These are phyloP conservation scores for Diplazon laetatorius DNA, from an alignment of 2,888 invertebrate species.

Conservation along the genomic window DNA sequence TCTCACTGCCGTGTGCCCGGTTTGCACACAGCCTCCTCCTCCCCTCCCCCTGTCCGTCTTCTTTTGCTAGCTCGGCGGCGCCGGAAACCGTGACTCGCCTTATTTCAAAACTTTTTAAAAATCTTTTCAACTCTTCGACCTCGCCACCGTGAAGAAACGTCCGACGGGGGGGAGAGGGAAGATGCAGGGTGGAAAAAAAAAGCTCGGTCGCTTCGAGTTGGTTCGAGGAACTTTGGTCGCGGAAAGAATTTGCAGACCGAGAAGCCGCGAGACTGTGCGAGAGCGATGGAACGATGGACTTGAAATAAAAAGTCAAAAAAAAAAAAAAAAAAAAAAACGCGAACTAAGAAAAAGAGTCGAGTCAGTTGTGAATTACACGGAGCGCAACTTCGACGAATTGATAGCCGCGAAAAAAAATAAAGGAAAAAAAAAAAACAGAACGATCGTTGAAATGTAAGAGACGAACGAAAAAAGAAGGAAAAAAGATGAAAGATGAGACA, in stretches of 20 bases:
- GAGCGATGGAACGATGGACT: conserved; percentile 18
- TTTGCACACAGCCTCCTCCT: conserved; percentile 30
- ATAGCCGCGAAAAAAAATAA: conserved; percentile 33
- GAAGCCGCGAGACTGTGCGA: conserved; percentile 1
- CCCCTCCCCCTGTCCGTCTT: conserved; percentile 14
- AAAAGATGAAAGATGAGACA: conserved; percentile 24
- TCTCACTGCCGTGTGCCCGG: conserved; percentile 23
- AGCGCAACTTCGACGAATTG: conserved; percentile 33
- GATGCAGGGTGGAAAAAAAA: too few relatives aligned
- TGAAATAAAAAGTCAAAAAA: conserved; percentile 2
- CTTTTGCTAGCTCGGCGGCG: conserved; percentile 27
- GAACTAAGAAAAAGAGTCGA: conserved; percentile 5
- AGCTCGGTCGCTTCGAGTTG: conserved; percentile 27
- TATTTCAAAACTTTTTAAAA: conserved; percentile 63
- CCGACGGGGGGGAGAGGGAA: too few relatives aligned
- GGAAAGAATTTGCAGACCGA: conserved; percentile 37
- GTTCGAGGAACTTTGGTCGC: conserved; percentile 30
- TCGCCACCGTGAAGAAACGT: conserved; percentile 70
- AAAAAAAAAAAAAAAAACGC: too few relatives aligned
- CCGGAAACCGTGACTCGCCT: conserved; percentile 56
- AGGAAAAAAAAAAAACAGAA: conserved; percentile 14
- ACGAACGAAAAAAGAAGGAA: too few relatives aligned
- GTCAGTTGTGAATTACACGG: conserved; percentile 36
- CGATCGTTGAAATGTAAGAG: conserved; percentile 4
- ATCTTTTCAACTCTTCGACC: conserved; percentile 67